phyloP scores from a whole-genome alignment of 92 coral and sea anemone genomes.

The Epizoanthus scotinus region DNA sequence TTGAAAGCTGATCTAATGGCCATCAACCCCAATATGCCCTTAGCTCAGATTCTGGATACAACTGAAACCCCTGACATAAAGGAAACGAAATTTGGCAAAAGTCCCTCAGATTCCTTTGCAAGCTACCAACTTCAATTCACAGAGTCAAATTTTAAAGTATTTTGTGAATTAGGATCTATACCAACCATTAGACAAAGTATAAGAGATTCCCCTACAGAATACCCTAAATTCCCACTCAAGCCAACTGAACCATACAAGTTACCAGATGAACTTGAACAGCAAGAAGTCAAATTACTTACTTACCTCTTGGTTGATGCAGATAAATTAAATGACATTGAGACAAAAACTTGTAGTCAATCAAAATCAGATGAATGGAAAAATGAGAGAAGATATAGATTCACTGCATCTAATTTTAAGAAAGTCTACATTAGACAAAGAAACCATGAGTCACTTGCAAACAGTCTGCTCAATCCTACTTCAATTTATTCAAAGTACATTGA shows the following conservation, averaged over 20 bases:
- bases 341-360: conserved; percentile 35
- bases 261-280: conserved; percentile 32
- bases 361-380: conserved; percentile 50
- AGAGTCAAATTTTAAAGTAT: conserved; percentile 51
- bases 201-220: conserved; percentile 45
- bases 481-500: conserved; percentile 48
- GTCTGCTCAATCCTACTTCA: conserved; percentile 29
- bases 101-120: conserved; percentile 38
- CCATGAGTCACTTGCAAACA: conserved; percentile 46
- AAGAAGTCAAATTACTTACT: conserved; percentile 30
- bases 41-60: conserved; percentile 26
- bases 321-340: conserved; percentile 47
- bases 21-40: conserved; percentile 28
- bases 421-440: conserved; percentile 48
- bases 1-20: conserved; percentile 12
- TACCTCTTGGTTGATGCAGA: conserved; percentile 29
- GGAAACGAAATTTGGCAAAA: conserved; percentile 45
- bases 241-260: conserved; percentile 32
- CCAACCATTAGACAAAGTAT: conserved; percentile 32
- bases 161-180: conserved; percentile 28
- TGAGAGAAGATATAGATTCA: conserved; percentile 36
- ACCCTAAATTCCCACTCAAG: conserved; percentile 38
- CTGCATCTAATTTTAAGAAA: conserved; percentile 45
- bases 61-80: conserved; percentile 8
- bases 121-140: conserved; percentile 55